Base-by-base conservation (phyloP, 2,113 vertebrate species). In the Phoenicopterus ruber region DNA sequence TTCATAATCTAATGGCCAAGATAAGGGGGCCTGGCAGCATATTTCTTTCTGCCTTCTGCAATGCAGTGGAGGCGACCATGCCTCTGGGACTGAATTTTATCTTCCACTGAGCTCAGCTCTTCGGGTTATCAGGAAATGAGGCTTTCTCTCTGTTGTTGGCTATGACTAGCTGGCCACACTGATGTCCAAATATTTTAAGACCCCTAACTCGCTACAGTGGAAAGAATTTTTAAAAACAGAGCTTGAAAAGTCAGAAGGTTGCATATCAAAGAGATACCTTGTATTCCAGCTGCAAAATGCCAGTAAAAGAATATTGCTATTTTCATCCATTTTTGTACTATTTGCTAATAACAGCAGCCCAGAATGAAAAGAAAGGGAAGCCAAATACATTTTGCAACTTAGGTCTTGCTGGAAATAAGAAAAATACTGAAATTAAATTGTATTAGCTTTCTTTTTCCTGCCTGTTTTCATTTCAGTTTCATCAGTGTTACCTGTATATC, bases 401-500 rank as follows among this genome's bases (percentile, higher is more conserved):
- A 46, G 49, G 7, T 84, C 40, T 66, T 61, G 29, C 70, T 86
- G 50, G n/a, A 82, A 70, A 47, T 28, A 58, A 57, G 49, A 70
- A 17, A 65, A 74, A 70, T 36, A 31, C 10, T 58, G 65, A 88
- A 29, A 71, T 69, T 42, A 44, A 78, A n/a, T 82, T 52, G 17
- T 3, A 65, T 52, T 81, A 4, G 2, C 47, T 90, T 83, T 70
- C 18, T 83, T 79, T 79, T 47, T 44, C 36, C 40, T 91, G 31
- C 16, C 32, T 62, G 2, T 57, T 67, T 80, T 71, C 40, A 65
- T 70, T 84, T 82, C 49, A 10, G 17, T 79, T 55, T 62, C 17
- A 36, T 31, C 21, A 70, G 25, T 0, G 0, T 7, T 78, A 36
- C 16, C 24, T 3, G 3, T 1, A 42, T 81, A 49, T 9, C 47